Evolutionary conservation across 2,888 invertebrate species (phyloP), one percentile per base, ranked within the genome.

Genomic region (Therioaphis trifolii): DNA sequence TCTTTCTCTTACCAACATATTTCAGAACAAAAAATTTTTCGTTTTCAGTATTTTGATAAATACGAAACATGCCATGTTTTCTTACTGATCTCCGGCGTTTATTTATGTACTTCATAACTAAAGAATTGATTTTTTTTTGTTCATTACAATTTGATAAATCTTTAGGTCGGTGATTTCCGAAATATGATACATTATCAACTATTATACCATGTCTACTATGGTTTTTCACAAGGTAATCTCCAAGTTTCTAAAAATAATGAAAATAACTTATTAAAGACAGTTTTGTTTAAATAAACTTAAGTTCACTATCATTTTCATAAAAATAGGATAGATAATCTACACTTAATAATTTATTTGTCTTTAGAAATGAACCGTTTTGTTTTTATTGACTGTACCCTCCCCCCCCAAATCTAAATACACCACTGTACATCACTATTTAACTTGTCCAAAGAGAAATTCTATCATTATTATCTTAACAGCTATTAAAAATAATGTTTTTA

Each of bases 151-250:
- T 68, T 15, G 35, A 40, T 12, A 55, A 2, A 5, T 82, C 66
- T 68, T 35, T 52, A 52, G 77, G 52, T 49, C 24, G 35, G 5
- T n/a, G 63, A 49, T n/a, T 63, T 40, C 82, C 82, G 40, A 63
- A 74, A 74, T 82, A 82, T 4, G 82, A 74, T 11, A 74, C 49
- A 63, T 82, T 74, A 66, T 82, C 72, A 29, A 82, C 82, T 82
- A 74, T 82, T 14, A 82, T n/a, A 52, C 82, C 82, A 52, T 74
- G 29, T 74, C 49, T 63, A 63, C 82, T 82, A 52, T 74, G 74
- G 3, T 82, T 82, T 27, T 61, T 74, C n/a, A 82, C 18, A 4
- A 72, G 58, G 24, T 29, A 82, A 63, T 72, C 74, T 18, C 82
- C 82, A 24, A 74, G 46, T 35, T 52, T 40, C 82, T 82, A 40